Evolutionary conservation across 1,140 invertebrate genomes (phyloP), one percentile per base, ranked within the genome.

Genomic region (Drosophila bocki): DNA sequence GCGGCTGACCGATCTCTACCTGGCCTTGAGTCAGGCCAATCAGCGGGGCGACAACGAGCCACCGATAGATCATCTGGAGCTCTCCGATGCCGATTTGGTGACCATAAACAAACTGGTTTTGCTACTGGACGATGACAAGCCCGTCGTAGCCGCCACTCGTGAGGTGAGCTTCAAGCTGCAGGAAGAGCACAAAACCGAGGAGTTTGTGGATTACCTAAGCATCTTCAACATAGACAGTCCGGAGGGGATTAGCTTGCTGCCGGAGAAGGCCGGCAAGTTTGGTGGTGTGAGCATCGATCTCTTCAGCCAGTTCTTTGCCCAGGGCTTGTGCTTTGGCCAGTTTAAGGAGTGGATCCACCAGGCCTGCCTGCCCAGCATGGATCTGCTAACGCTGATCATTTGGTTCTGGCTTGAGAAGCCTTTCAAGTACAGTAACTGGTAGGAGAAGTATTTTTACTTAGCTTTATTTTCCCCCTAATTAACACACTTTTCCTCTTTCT

Each of bases 331-430:
- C 45, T 78, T 93, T n/a, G 67, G 79, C 12, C 74, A 91, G 53
- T 92, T 93, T 39, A 91, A 91, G 58, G n/a, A 64, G 41, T 79
- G 78, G 69, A 76, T 72, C 13, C 32, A 54, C 15, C 58, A 77
- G 35, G 65, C 77, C 0, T 67, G 77, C 32, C 64, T 93, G 47
- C 76, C 84, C 8, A 80, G 75, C 74, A 80, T 80, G 57, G 91
- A 92, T 78, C 45, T 93, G 17, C 50, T 93, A 0, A 80, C 65
- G n/a, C 63, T 92, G 26, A 62, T 91, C n/a, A 80, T 93, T 51
- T 75, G 83, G 68, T 93, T 79, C 35, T 93, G 92, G 91, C 51
- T 93, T 48, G 82, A 92, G 19, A 92, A 91, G 62, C 91, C 84
- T 0, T 92, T 93, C 42, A 64, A 72, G 8, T 93, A 93, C 53